These are phyloP conservation scores for Biston betularia DNA, from an alignment of 2,888 invertebrate genomes.

Conservation along the genomic window DNA sequence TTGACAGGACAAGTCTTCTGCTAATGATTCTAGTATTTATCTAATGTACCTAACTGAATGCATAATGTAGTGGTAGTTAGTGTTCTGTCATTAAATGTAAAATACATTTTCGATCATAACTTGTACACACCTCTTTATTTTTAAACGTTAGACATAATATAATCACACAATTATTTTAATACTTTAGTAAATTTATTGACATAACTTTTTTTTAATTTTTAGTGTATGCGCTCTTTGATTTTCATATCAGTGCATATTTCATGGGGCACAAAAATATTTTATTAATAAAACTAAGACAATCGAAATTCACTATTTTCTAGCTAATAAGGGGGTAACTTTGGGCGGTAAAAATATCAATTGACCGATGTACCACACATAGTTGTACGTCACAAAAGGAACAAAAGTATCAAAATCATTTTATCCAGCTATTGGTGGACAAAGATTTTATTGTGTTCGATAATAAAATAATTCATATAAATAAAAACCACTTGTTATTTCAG, in stretches of 20 bases:
- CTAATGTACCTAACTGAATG: slow-evolving; percentile 24
- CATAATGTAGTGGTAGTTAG: slow-evolving; percentile 20
- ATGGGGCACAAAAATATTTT: too few relatives aligned
- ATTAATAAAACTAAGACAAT: too few relatives aligned
- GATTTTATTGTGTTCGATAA: slow-evolving; percentile 79
- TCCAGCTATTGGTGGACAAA: slow-evolving; percentile 61
- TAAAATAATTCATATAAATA: slow-evolving; percentile 55
- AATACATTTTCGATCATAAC: slow-evolving; percentile 2
- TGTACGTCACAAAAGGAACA: not conserved
- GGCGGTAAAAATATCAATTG: too few relatives aligned
- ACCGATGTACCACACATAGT: not conserved
- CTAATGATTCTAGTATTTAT: slow-evolving; percentile 31
- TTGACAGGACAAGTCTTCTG: slow-evolving; percentile 30
- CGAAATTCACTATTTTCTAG: too few relatives aligned
- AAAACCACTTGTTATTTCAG: slow-evolving; percentile 70
- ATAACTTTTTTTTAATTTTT: not conserved
- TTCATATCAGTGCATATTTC: too few relatives aligned
- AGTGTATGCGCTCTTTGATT: too few relatives aligned
- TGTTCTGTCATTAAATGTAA: slow-evolving; percentile 5
- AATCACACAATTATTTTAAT: not conserved
- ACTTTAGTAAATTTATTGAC: not conserved
- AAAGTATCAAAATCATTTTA: slow-evolving; percentile 60
- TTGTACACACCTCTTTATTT: not conserved
- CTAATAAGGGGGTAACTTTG: too few relatives aligned
- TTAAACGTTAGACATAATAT: not conserved